Conservation (phyloP, 2,888 invertebrate species). For the Tipula vernalis region DNA sequence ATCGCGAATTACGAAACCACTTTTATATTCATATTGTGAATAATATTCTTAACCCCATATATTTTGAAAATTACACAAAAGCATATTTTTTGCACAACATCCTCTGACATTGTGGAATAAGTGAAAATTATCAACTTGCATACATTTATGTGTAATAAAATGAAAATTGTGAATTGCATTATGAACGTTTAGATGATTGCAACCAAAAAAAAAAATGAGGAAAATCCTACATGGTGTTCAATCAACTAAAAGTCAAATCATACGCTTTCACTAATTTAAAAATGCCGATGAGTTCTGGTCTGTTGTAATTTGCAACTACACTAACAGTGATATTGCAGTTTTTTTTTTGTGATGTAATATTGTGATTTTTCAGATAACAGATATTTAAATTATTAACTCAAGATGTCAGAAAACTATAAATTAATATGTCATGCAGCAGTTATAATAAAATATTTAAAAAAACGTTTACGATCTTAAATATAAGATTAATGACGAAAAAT, state of each 20-base stretch:
- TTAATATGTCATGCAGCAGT: neutral
- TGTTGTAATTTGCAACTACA: neutral
- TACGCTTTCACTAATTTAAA: neutral
- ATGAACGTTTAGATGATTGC: too few relatives aligned
- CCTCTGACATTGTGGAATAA: too few relatives aligned
- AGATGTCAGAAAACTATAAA: neutral
- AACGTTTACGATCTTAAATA: neutral
- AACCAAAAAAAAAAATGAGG: neutral
- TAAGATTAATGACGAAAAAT: neutral
- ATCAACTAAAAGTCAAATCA: neutral
- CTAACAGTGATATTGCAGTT: too few relatives aligned
- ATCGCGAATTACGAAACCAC: too few relatives aligned
- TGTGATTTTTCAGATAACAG: neutral
- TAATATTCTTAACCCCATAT: too few relatives aligned
- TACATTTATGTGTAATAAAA: too few relatives aligned
- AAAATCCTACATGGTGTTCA: neutral
- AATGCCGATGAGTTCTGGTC: neutral
- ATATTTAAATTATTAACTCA: neutral
- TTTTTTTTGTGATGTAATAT: neutral
- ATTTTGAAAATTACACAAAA: too few relatives aligned
- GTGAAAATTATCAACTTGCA: too few relatives aligned
- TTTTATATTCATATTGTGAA: too few relatives aligned
- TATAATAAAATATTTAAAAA: neutral
- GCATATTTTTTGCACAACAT: too few relatives aligned
- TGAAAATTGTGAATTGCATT: too few relatives aligned